These are phyloP conservation scores for Cantharis rufa DNA, from an alignment of 2,888 invertebrate species.

Conservation along the genomic window DNA sequence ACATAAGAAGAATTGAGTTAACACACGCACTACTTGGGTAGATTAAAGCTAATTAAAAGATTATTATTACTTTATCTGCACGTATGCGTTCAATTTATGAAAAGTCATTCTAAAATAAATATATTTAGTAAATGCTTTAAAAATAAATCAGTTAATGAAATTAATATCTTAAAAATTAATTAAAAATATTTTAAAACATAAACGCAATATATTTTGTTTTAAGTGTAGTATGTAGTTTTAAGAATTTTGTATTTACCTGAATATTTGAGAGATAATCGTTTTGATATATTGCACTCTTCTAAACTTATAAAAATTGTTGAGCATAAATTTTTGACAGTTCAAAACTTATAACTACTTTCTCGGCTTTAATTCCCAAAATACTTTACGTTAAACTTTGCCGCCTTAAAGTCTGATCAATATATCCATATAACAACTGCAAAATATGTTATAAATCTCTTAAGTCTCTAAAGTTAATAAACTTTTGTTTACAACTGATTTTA, in stretches of 20 bases:
- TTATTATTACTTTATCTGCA: no score
- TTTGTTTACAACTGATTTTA: background rate
- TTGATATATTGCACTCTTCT: background rate
- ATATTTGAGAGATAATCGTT: background rate
- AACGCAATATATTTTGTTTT: no score
- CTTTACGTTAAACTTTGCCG: slow-evolving; percentile 1
- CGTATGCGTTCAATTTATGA: no score
- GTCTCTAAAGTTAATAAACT: background rate
- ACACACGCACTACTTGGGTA: no score
- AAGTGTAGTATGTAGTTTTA: no score
- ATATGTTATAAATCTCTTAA: background rate
- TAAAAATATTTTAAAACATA: no score
- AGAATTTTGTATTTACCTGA: background rate
- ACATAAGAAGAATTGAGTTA: no score
- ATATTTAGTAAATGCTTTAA: no score
- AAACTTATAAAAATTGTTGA: background rate
- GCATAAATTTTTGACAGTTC: background rate
- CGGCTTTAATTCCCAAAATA: slow-evolving; percentile 1
- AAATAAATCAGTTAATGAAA: no score
- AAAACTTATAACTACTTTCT: background rate
- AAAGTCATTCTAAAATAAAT: no score
- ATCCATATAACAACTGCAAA: background rate
- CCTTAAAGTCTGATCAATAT: slow-evolving; percentile 1
- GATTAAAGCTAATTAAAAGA: no score
- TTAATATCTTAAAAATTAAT: no score